Evolutionary conservation across 2,888 invertebrate genomes (phyloP), one percentile per base, ranked within the genome.

Genomic region (Drosophila setosimentum): DNA sequence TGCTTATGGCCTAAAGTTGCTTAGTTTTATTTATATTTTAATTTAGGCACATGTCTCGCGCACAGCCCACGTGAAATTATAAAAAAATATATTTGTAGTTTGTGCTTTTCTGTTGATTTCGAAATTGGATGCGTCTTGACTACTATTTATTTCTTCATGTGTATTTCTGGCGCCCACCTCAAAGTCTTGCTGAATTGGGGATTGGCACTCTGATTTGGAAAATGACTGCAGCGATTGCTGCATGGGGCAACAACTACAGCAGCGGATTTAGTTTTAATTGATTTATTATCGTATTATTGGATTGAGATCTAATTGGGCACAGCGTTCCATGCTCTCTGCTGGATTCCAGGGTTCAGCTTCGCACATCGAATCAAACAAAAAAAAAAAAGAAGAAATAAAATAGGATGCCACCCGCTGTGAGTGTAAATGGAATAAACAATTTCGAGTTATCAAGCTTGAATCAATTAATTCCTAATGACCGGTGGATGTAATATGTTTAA

Each of bases 101-200:
- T 8, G 16, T 50, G 42, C 62, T 37, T 71, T 33, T 69, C 35
- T 77, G 54, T 80, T 40, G 72, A 50, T 78, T 83, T 80, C 62
- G 73, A 83, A 87, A 89, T 87, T 79, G 73, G 84, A 88, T 87
- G 83, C 83, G 70, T 72, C 82, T 63, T 65, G 74, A 51, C 81
- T 65, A 61, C 50, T 50, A 70, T 76, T 68, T 79, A 59, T 51
- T 40, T 61, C 4, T 35, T 35, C 33, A 40, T 21, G 8, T 27
- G 7, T 50, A 10, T 21, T 54, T 57, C 42, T 60, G 73, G 79
- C 86, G 84, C 89, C 86, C 86, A 86, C 88, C 76, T 70, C 24
- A 45, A 45, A 27, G 27, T 24, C 45, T 45, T 4, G 24, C 32
- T 33, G 16, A 48, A 29, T 50, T 35, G 60, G 68, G 84, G 82